Base-by-base conservation (phyloP, 2,113 vertebrate genomes). In the Albula glossodonta region DNA sequence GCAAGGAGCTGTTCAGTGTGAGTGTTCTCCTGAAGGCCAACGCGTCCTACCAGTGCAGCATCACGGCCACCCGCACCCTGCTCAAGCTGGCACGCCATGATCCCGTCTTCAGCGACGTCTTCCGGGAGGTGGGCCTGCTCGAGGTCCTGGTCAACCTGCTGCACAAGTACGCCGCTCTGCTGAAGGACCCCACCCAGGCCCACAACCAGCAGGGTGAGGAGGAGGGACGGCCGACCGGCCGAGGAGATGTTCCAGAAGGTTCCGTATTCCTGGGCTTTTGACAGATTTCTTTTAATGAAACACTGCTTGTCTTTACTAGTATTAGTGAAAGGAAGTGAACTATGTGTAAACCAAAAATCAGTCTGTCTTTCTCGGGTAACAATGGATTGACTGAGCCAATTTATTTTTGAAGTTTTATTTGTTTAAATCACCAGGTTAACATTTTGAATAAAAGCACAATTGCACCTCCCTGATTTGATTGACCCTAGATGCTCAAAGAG, bases 1-100 rank as follows among this genome's bases (percentile, higher is more conserved):
- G 98, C 93, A 99, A 99, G 93, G 98, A 99, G 92, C 96, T 99
- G 85, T 99, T 99, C 93, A 98, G 98, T 11, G 97, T 99, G 86
- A 99, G 98, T 92, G 97, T 99, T 90, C 95, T 99, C 89, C 96
- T 99, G 86, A 99, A 99, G 88, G 96, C 97, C 12, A 98, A 97
- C 93, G 91, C 96, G 80, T 99, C 97, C 41, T 96, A 97, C 83
- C 93, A 96, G 86, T 99, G 98, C 96, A 97, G 97, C 95, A 96
- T 97, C 92, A 94, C 95, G 70, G 97, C 98, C 48, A 96, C 96
- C 66, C 96, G 95, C 78, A 98, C 97, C 0, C 96, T 99, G 66
- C 96, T 98, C 31, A 99, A 98, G 90, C 97, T 99, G 85, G 95
- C 96, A 51, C 94, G 97, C 17, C 98, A 99, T 2, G 97, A 99